Conservation (phyloP, 2,888 invertebrate species). For the Cosmia pyralina region DNA sequence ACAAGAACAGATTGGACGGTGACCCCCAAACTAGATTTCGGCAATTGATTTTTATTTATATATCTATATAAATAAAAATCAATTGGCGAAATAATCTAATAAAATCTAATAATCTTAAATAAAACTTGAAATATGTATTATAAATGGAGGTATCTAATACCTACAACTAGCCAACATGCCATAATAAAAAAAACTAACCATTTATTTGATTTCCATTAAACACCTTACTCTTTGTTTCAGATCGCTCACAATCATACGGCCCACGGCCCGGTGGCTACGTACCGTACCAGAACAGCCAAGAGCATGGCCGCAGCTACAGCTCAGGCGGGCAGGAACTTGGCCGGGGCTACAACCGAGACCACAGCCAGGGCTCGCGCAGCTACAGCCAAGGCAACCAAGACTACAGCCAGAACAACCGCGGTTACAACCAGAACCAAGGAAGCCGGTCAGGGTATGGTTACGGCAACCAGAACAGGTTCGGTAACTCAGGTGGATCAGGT, state of each 20-base stretch:
- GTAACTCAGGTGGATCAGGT: constrained; percentile 35
- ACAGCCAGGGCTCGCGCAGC: constrained; percentile 52
- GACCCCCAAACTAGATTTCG: no score
- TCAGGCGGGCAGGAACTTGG: constrained; percentile 43
- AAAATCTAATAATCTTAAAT: no score
- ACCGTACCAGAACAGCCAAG: constrained; percentile 59
- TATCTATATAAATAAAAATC: no score
- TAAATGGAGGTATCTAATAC: no score
- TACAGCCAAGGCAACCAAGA: constrained; percentile 50
- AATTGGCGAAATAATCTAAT: no score
- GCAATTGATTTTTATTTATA: no score
- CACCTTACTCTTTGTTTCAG: constrained; percentile 77
- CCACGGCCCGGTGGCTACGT: constrained; percentile 83
- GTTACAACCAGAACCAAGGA: constrained; percentile 63
- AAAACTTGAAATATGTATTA: no score
- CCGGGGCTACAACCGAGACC: constrained; percentile 56
- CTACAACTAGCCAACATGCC: no score
- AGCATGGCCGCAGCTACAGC: constrained; percentile 50
- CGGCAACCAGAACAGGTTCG: constrained; percentile 56
- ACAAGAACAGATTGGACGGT: no score
- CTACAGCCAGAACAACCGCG: constrained; percentile 52
- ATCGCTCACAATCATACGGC: constrained; percentile 82
- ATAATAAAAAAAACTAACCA: not conserved
- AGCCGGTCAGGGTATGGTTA: constrained; percentile 52
- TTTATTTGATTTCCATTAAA: not conserved